These are phyloP conservation scores for Ypsolopha sequella DNA, from an alignment of 2,888 invertebrate species.

Conservation along the genomic window DNA sequence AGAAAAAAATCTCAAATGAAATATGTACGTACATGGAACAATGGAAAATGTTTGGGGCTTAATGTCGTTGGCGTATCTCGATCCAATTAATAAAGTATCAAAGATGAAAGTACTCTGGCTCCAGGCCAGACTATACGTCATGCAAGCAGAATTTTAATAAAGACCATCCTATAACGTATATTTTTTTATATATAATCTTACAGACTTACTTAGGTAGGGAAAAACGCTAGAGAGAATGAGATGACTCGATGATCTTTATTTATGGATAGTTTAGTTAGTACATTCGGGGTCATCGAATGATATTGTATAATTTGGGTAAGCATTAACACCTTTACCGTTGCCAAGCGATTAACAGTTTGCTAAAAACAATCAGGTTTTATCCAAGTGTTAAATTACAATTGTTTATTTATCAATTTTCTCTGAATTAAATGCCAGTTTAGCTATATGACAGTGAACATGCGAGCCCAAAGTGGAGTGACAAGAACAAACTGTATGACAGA, in stretches of 20 bases:
- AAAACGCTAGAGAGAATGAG: too few relatives aligned
- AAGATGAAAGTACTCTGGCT: conserved; percentile 35
- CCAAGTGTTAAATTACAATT: too few relatives aligned
- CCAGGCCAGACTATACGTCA: conserved; percentile 32
- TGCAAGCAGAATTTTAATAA: conserved; percentile 23
- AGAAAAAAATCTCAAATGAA: neutral
- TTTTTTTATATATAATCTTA: too few relatives aligned
- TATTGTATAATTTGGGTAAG: neutral
- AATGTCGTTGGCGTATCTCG: conserved; percentile 18
- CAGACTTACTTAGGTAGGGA: too few relatives aligned
- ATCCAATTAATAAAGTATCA: conserved; percentile 48
- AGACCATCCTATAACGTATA: conserved; percentile 31
- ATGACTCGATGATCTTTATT: too few relatives aligned
- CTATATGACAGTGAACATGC: neutral
- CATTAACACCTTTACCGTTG: neutral
- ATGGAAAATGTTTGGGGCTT: neutral
- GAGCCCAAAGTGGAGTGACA: neutral
- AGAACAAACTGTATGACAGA: conserved; percentile 14
- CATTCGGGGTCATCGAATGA: neutral
- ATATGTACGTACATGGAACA: neutral
- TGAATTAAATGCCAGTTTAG: neutral
- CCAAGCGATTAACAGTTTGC: too few relatives aligned
- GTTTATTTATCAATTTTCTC: neutral
- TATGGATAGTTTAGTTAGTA: too few relatives aligned
- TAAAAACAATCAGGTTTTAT: too few relatives aligned